Evolutionary conservation across 2,888 invertebrate genomes (phyloP).

Genomic region (Machimus rusticus): DNA sequence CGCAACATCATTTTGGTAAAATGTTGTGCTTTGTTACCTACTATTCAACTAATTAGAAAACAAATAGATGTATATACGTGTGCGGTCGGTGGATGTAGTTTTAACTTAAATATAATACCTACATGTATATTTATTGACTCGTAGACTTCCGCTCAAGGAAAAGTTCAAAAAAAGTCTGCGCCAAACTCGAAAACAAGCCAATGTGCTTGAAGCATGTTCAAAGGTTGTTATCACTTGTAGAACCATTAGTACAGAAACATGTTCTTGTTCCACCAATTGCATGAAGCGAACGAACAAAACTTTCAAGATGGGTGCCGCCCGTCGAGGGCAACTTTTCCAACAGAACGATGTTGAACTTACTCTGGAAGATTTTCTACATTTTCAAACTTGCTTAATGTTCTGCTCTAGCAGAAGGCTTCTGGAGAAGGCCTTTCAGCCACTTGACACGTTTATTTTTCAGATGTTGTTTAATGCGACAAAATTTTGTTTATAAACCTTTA

Average conservation of each 20-base stretch:
- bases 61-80: neutral
- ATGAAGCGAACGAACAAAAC: neutral
- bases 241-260: conserved; percentile 23
- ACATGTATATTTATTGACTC: neutral
- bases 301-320: conserved; percentile 17
- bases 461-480: neutral
- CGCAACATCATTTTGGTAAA: too few species aligned
- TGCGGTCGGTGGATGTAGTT: neutral
- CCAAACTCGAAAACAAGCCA: neutral
- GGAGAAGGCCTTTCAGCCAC: conserved; percentile 22
- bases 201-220: conserved; percentile 20
- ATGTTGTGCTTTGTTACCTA: too few species aligned
- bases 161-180: neutral
- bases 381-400: conserved; percentile 29
- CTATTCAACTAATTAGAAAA: neutral
- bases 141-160: neutral
- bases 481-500: neutral
- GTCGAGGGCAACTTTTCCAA: neutral
- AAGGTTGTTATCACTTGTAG: conserved; percentile 31
- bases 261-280: conserved; percentile 33
- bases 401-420: neutral
- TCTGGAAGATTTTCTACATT: conserved; percentile 12
- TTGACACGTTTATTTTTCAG: conserved; percentile 29
- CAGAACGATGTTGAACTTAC: neutral
- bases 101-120: neutral